Percentiles rank a stretch among this genome's conserved stretches.
phyloP scores from a whole-genome alignment of 2,888 invertebrate species.

The Calameuta idolon region DNA sequence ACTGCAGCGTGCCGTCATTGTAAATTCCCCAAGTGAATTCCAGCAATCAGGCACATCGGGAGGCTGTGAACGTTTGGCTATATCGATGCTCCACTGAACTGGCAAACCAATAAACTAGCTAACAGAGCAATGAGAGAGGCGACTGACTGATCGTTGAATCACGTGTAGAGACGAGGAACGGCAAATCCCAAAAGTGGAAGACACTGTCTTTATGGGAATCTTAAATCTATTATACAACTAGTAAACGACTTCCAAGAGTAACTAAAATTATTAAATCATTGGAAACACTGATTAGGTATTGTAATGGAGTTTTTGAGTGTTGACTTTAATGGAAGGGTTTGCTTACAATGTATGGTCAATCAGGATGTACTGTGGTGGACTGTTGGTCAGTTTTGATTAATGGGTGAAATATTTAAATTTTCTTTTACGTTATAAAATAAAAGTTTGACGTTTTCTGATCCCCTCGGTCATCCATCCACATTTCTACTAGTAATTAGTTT shows the following conservation, averaged over 20 bases:
- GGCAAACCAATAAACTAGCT: not conserved
- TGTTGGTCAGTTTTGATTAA: not conserved
- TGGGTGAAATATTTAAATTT: not conserved
- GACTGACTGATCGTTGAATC: not conserved
- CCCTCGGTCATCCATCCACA: not conserved
- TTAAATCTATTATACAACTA: no score
- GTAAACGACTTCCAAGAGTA: no score
- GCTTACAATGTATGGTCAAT: not conserved
- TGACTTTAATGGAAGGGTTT: not conserved
- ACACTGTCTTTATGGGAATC: no score
- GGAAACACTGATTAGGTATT: not conserved
- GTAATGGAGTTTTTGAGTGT: not conserved
- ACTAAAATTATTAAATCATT: not conserved
- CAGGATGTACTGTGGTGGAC: not conserved
- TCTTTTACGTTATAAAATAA: not conserved
- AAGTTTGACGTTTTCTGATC: not conserved
- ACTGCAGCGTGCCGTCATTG: not conserved
- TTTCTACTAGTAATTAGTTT: slow-evolving; percentile 46
- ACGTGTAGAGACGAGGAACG: not conserved
- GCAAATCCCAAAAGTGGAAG: not conserved
- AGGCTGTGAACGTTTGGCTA: not conserved
- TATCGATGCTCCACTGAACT: not conserved
- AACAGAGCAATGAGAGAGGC: not conserved
- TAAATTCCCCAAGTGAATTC: not conserved
- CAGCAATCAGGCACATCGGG: not conserved